A percentile compares a stretch with the other conserved stretches of the same genome.
These are phyloP conservation scores for Pachymerium ferrugineum DNA, from an alignment of 2,888 invertebrate species.

Conservation along the genomic window DNA sequence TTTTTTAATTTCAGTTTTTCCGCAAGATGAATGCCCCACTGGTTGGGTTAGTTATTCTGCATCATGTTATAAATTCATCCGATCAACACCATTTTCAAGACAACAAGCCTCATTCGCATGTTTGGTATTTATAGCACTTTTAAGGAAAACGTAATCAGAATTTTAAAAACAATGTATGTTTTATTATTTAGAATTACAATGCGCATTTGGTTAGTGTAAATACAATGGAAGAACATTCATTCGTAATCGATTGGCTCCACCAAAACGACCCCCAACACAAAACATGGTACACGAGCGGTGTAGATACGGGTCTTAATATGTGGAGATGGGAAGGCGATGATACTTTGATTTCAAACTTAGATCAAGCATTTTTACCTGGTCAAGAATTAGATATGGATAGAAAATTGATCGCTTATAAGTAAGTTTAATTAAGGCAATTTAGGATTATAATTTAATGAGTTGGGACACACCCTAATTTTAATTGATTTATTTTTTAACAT, in stretches of 20 bases:
- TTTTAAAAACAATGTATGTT: not conserved
- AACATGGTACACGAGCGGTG: conserved; percentile 76
- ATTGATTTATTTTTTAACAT: conserved; percentile 28
- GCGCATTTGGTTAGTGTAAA: conserved; percentile 75
- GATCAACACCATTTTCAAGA: conserved; percentile 72
- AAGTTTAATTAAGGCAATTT: conserved; percentile 35
- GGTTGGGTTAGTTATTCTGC: conserved; percentile 77
- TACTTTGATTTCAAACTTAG: conserved; percentile 68
- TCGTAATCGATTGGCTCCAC: conserved; percentile 73
- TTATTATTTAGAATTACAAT: conserved; percentile 56
- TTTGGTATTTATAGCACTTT: conserved; percentile 47
- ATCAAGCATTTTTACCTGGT: conserved; percentile 70
- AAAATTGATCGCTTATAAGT: conserved; percentile 75
- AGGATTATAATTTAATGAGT: not conserved
- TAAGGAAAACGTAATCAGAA: not conserved
- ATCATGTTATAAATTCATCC: conserved; percentile 83
- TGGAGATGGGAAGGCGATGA: conserved; percentile 64
- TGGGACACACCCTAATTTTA: not conserved
- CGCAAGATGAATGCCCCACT: conserved; percentile 61
- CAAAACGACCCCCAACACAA: conserved; percentile 77
- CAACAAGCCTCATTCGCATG: conserved; percentile 78
- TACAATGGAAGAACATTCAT: conserved; percentile 77
- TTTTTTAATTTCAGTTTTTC: not conserved
- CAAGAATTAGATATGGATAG: conserved; percentile 51
- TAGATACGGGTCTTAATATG: conserved; percentile 40